These are phyloP conservation scores for Caranx melampygus DNA, from an alignment of 2,113 vertebrate species.

Conservation along the genomic window DNA sequence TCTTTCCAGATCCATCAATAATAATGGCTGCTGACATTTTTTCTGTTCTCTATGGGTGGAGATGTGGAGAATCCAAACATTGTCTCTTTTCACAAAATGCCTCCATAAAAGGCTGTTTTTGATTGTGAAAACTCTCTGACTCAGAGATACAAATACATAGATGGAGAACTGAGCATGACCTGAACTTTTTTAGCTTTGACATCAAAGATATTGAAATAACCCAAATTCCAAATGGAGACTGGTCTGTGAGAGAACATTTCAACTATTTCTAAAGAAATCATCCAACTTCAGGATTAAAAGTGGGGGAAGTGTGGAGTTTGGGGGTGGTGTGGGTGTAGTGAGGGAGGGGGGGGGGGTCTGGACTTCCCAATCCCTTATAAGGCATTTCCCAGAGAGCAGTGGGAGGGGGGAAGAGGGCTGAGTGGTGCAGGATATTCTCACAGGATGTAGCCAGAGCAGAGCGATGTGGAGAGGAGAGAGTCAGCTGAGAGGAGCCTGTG, in stretches of 20 bases:
- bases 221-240: constrained; percentile 49
- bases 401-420: constrained; percentile 64
- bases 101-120: constrained; percentile 42
- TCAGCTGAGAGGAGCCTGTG: constrained; percentile 57
- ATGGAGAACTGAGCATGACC: background rate
- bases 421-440: constrained; percentile 82
- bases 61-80: background rate
- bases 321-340: constrained; percentile 1
- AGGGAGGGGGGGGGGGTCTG: constrained; percentile 43
- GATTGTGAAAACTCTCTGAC: background rate
- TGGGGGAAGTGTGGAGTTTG: constrained; percentile 16
- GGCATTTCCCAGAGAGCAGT: constrained; percentile 69
- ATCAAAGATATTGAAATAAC: constrained; percentile 27
- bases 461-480: constrained; percentile 61
- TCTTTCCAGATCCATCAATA: constrained; percentile 9
- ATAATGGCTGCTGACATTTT: background rate
- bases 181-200: background rate
- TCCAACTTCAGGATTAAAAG: constrained; percentile 26
- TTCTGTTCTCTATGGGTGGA: background rate
- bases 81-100: background rate
- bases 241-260: constrained; percentile 26
- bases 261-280: constrained; percentile 19
- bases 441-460: constrained; percentile 78
- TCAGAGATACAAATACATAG: background rate
- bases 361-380: constrained; percentile 79